Evolutionary conservation across 2,888 invertebrate species (phyloP).

Genomic region (Gymnocheta viridis): DNA sequence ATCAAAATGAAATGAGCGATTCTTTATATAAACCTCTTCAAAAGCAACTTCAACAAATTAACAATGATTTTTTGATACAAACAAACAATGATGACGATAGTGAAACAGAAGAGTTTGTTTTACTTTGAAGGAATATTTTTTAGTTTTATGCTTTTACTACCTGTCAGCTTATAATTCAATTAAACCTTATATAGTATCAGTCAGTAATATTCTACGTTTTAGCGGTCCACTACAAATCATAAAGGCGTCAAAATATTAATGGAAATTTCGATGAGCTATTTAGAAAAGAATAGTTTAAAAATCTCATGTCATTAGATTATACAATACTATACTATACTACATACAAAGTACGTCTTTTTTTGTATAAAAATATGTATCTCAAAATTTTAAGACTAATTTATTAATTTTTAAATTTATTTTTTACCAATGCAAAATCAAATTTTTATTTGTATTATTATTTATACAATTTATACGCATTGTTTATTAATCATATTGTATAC

Average conservation of each 20-base stretch:
- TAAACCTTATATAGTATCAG: too few species aligned
- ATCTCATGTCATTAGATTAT: constrained; percentile 54
- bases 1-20: constrained; percentile 77
- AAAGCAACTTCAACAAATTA: constrained; percentile 84
- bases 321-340: constrained; percentile 29
- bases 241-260: neutral
- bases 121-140: constrained; percentile 82
- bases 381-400: constrained; percentile 67
- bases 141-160: too few species aligned
- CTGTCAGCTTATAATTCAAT: too few species aligned
- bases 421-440: neutral
- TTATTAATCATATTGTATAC: neutral
- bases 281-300: constrained; percentile 11
- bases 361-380: constrained; percentile 61
- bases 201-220: neutral
- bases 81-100: constrained; percentile 86
- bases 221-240: neutral
- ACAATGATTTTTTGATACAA: constrained; percentile 81
- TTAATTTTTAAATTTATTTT: constrained; percentile 30
- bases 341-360: constrained; percentile 40
- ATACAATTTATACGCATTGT: constrained; percentile 13
- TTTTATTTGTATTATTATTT: constrained; percentile 27
- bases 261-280: neutral
- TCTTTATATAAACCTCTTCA: constrained; percentile 84
- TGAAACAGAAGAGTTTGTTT: constrained; percentile 89